A percentile compares a stretch with the other conserved stretches of the same genome.
phyloP scores from a whole-genome alignment of 2,113 vertebrate genomes.

The Rallus limicola region DNA sequence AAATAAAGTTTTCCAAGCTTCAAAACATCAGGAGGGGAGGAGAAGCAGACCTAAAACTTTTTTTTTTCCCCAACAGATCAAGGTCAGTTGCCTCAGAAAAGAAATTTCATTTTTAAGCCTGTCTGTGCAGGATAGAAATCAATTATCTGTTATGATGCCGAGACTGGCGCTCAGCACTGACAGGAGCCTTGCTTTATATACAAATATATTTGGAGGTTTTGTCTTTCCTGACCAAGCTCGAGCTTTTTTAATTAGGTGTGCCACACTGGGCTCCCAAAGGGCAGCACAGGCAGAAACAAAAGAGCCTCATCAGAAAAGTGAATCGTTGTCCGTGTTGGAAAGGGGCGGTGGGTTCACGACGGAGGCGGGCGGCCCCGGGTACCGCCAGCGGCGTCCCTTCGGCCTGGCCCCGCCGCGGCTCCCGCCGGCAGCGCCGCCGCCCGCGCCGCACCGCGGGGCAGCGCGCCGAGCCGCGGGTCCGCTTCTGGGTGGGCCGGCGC shows the following conservation, averaged over 20 bases:
- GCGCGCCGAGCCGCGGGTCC: not conserved
- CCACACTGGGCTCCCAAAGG: not conserved
- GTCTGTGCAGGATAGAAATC: constrained; percentile 42
- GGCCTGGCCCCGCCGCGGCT: not conserved
- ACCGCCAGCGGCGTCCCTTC: no score
- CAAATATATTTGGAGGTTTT: not conserved
- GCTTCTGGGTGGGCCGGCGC: not conserved
- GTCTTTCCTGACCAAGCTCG: not conserved
- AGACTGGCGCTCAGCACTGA: not conserved
- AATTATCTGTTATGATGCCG: constrained; percentile 22
- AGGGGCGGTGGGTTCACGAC: not conserved
- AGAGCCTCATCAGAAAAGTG: not conserved
- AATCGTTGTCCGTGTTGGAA: not conserved
- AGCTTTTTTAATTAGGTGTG: not conserved
- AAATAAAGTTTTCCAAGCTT: constrained; percentile 16
- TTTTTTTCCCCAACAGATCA: not conserved
- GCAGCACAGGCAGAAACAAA: not conserved
- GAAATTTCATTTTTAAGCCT: constrained; percentile 53
- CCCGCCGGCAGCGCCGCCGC: not conserved
- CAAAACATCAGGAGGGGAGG: not conserved
- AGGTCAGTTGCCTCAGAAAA: constrained; percentile 45
- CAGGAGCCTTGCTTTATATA: not conserved
- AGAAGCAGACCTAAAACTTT: not conserved
- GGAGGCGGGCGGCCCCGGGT: not conserved
- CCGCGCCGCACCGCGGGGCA: not conserved